Evolutionary conservation across 64 coral and sea anemone species (phyloP).

Genomic region (Orbicella faveolata): DNA sequence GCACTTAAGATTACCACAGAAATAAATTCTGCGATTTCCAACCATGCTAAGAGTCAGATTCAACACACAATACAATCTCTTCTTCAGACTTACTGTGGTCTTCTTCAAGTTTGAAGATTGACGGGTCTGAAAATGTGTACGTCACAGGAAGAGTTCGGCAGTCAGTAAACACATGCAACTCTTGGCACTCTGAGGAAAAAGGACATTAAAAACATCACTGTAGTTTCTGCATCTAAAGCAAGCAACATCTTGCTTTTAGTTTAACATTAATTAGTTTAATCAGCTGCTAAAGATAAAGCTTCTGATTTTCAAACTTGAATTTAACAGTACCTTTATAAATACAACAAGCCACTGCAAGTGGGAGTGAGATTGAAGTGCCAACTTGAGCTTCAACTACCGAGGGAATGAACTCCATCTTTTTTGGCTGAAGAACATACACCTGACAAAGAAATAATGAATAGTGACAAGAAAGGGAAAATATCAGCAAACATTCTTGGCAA

Average conservation of each 20-base stretch:
- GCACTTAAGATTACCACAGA: too few relatives aligned
- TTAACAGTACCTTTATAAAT: conserved; percentile 41
- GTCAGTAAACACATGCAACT: conserved; percentile 87
- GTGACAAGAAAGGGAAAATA: background rate
- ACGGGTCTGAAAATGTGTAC: conserved; percentile 88
- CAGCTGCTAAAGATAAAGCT: background rate
- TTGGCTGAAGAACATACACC: conserved; percentile 91
- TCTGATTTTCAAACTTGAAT: conserved; percentile 10
- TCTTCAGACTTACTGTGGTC: conserved; percentile 54
- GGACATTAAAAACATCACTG: too few relatives aligned
- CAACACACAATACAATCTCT: background rate
- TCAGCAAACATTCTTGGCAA: too few relatives aligned
- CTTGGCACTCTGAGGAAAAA: conserved; percentile 65
- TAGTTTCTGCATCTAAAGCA: too few relatives aligned
- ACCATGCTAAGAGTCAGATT: background rate
- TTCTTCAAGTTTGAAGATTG: conserved; percentile 88
- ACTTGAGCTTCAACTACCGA: conserved; percentile 93
- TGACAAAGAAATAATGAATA: background rate
- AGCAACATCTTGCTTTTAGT: too few relatives aligned
- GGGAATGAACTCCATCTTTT: conserved; percentile 91
- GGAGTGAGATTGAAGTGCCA: conserved; percentile 60
- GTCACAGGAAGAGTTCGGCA: conserved; percentile 84
- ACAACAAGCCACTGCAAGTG: conserved; percentile 78
- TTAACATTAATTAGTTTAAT: too few relatives aligned
- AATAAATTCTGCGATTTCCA: too few relatives aligned